These are phyloP conservation scores for Drosophila peninsularis DNA, from an alignment of 2,888 invertebrate genomes.

Conservation along the genomic window DNA sequence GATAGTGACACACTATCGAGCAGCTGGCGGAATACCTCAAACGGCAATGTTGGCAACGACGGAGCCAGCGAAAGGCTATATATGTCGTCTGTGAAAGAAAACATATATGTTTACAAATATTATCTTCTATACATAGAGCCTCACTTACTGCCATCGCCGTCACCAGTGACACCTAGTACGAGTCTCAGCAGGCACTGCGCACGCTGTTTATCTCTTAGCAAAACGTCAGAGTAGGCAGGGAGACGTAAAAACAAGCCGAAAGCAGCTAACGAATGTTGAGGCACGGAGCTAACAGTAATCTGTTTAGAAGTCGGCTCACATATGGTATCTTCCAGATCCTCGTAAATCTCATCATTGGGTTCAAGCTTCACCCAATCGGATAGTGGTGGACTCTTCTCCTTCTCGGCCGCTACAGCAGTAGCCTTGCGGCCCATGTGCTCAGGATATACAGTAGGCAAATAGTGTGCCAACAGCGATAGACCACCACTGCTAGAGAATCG, in stretches of 20 bases:
- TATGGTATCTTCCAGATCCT: constrained; percentile 87
- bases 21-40: constrained; percentile 87
- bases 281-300: constrained; percentile 88
- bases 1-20: constrained; percentile 91
- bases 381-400: constrained; percentile 84
- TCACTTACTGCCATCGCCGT: constrained; percentile 93
- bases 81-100: constrained; percentile 87
- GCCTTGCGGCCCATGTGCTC: constrained; percentile 88
- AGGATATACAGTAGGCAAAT: constrained; percentile 94
- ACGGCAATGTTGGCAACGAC: constrained; percentile 87
- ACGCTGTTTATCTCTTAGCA: constrained; percentile 92
- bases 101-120: neutral
- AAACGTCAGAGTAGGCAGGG: constrained; percentile 95
- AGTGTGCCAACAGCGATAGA: constrained; percentile 93
- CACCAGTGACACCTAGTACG: constrained; percentile 95
- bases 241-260: constrained; percentile 95
- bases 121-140: neutral
- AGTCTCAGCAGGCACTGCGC: constrained; percentile 94
- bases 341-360: constrained; percentile 87
- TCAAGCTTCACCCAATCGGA: constrained; percentile 85
- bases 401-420: constrained; percentile 84
- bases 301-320: constrained; percentile 86
- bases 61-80: constrained; percentile 89
- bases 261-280: constrained; percentile 95
- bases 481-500: constrained; percentile 96